Percentiles rank a stretch among this genome's conserved stretches.
Conservation (phyloP, 2,888 invertebrate genomes). For the Glyphotaelius pellucidus region DNA sequence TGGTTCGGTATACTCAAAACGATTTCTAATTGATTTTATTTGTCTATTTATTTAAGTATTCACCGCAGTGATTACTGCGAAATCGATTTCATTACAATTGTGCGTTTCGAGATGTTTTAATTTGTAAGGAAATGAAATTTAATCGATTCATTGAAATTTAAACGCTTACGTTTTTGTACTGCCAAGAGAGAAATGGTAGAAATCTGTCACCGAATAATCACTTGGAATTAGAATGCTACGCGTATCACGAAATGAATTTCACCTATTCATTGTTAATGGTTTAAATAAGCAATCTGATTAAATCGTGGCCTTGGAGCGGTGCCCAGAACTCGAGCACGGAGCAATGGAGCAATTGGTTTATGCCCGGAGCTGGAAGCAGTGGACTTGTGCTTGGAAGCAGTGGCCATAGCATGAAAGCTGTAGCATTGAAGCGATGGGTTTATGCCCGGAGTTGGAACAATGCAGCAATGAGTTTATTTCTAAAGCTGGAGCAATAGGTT, state of each 20-base stretch:
- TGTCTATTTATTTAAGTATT: neutral
- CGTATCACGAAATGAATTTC: neutral
- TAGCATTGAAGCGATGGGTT: neutral
- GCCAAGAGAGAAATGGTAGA: neutral
- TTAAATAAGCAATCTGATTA: neutral
- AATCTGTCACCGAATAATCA: neutral
- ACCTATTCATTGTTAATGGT: neutral
- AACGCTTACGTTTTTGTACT: neutral
- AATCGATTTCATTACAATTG: neutral
- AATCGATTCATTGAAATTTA: neutral
- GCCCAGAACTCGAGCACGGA: no score
- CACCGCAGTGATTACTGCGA: neutral
- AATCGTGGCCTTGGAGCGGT: neutral
- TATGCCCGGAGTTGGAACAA: no score
- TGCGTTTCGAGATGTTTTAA: slow-evolving; percentile 7
- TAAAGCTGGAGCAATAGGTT: no score
- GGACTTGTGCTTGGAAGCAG: no score
- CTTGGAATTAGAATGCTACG: neutral
- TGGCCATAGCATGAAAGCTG: no score
- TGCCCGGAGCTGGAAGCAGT: neutral
- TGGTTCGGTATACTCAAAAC: neutral
- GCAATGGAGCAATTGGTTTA: neutral
- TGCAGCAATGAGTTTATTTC: no score
- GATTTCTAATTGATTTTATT: slow-evolving; percentile 11
- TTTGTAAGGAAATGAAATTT: neutral